Base-by-base conservation (phyloP, 2,113 vertebrate species). In the Dunckerocampus dactyliophorus region DNA sequence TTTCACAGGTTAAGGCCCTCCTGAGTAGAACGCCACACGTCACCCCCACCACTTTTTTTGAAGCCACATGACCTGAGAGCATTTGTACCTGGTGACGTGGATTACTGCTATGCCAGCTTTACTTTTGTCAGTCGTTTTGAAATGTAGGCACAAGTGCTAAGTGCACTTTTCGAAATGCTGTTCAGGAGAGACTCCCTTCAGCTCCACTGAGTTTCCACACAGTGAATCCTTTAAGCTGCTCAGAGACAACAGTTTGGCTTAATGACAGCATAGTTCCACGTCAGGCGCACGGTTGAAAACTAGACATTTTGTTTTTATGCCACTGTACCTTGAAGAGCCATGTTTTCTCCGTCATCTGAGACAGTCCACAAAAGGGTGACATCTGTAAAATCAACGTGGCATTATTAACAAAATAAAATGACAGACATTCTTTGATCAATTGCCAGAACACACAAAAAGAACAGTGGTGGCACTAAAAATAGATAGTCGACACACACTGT, bases 1-100 rank as follows among this genome's bases (percentile, higher is more conserved):
- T 90, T 93, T 92, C 91, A 65, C 77, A 83, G 88, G 9, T 48
- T n/a, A 12, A 34, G 24, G 89, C 88, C 86, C 85, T 86, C 89
- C 83, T 87, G 37, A 81, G 79, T 53, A 61, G 67, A 74, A 73
- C 71, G 66, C 74, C 63, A 60, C 34, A 55, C 13, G 24, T 37
- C 76, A 58, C 72, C 74, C 50, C 43, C 57, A 63, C 69, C 62
- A 50, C 67, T 42, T 56, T 76, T 80, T 78, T 76, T 62, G 62
- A 79, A 52, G 65, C 63, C 74, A 74, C 48, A 63, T 67, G 77
- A 81, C 79, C 80, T 75, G 66, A 78, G 50, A 72, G 70, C 59
- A 60, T 72, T 79, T 77, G 17, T 62, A 17, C 31, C 19, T 20
- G 47, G 17, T 11, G 17, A 48, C 19, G 17, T 48, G 19, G 47